A percentile compares a stretch with the other conserved stretches of the same genome.
Conservation (phyloP, 2,888 invertebrate genomes). For the Meliscaeva auricollis region DNA sequence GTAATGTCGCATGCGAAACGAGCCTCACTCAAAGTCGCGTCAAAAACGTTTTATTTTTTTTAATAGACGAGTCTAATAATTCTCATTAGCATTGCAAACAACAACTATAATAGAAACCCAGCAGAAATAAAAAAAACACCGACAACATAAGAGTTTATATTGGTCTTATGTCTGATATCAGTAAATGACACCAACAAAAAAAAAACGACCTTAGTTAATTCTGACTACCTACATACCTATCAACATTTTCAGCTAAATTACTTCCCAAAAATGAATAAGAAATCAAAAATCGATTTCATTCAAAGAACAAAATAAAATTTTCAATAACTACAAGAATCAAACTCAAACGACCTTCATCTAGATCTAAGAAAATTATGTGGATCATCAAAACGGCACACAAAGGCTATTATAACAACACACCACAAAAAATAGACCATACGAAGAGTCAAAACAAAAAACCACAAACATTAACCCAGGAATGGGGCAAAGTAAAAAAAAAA, state of each 20-base stretch:
- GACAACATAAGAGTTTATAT: slow-evolving; percentile 1
- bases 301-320: slow-evolving; percentile 50
- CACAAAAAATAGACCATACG: slow-evolving; percentile 64
- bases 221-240: too few relatives aligned
- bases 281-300: too few relatives aligned
- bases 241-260: not conserved
- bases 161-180: not conserved
- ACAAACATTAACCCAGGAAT: slow-evolving; percentile 49
- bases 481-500: not conserved
- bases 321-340: too few relatives aligned
- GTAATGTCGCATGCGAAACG: slow-evolving; percentile 57
- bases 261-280: too few relatives aligned
- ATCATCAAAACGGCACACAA: slow-evolving; percentile 60
- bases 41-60: slow-evolving; percentile 36
- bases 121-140: slow-evolving; percentile 9
- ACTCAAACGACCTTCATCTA: slow-evolving; percentile 70
- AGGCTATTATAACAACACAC: slow-evolving; percentile 31
- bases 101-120: not conserved
- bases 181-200: not conserved
- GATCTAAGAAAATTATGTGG: slow-evolving; percentile 66
- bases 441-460: slow-evolving; percentile 68
- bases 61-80: slow-evolving; percentile 52
- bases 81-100: slow-evolving; percentile 66
- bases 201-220: too few relatives aligned
- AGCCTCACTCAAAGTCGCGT: slow-evolving; percentile 61